Evolutionary conservation across 2,113 vertebrate genomes (phyloP).

Genomic region (Hypanus sabinus): DNA sequence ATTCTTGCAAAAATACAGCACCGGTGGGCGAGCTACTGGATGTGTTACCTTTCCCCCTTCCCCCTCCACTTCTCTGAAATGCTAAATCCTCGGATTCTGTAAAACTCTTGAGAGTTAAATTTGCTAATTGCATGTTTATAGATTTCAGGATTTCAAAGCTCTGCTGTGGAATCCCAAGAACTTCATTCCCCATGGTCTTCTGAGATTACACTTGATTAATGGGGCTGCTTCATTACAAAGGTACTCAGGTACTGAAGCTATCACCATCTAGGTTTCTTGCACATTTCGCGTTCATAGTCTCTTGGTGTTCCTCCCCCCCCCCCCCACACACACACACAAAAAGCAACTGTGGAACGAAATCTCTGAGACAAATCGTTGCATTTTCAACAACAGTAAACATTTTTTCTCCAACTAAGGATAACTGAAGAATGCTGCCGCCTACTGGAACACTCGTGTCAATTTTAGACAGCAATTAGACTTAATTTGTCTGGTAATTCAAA

Average conservation of each 20-base stretch:
- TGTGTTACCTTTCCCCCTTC: not conserved
- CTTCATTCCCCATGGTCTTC: slow-evolving; percentile 23
- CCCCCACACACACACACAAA: too few relatives aligned
- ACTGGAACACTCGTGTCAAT: not conserved
- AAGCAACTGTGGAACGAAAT: too few relatives aligned
- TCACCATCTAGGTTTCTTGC: slow-evolving; percentile 2
- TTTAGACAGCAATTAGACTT: not conserved
- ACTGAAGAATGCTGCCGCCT: slow-evolving; percentile 30
- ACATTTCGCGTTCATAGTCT: not conserved
- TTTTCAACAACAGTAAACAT: not conserved
- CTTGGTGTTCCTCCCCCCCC: not conserved
- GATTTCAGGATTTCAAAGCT: slow-evolving; percentile 31
- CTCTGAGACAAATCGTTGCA: not conserved
- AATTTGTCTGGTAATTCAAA: not conserved
- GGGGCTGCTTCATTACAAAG: slow-evolving; percentile 20
- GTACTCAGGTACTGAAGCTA: slow-evolving; percentile 8
- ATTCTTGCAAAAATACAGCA: not conserved
- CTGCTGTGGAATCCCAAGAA: slow-evolving; percentile 29
- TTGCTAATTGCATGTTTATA: slow-evolving; percentile 33
- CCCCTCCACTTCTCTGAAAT: slow-evolving; percentile 12
- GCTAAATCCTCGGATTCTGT: slow-evolving; percentile 22
- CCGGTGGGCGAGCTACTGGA: not conserved
- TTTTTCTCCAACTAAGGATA: not conserved
- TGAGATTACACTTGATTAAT: slow-evolving; percentile 28
- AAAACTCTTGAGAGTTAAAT: slow-evolving; percentile 5